Percentiles rank a stretch among this genome's conserved stretches.
phyloP scores from a whole-genome alignment of 2,888 invertebrate species.

The Drosophila suboccidentalis region DNA sequence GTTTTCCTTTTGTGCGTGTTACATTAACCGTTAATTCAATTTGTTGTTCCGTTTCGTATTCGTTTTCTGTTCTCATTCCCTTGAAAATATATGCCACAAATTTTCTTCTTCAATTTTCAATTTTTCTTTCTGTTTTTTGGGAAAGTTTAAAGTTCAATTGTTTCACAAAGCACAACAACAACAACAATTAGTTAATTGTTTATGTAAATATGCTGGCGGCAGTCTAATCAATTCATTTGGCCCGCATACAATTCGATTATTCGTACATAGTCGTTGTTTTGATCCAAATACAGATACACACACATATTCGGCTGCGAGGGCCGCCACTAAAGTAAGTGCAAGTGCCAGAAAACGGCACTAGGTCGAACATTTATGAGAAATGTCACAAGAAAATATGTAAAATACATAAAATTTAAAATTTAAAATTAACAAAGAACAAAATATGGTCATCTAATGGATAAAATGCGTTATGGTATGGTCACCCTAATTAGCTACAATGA shows the following conservation, averaged over 20 bases:
- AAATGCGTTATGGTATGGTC: background rate
- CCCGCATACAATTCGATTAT: slow-evolving; percentile 22
- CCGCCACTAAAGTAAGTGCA: background rate
- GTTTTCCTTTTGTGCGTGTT: slow-evolving; percentile 38
- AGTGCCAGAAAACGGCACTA: background rate
- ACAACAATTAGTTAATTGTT: slow-evolving; percentile 46
- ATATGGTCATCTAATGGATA: too few species aligned
- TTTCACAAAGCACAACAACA: slow-evolving; percentile 15
- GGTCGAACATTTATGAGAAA: too few species aligned
- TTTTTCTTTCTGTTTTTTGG: background rate
- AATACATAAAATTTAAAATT: too few species aligned
- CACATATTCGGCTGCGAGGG: slow-evolving; percentile 10
- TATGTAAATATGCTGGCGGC: slow-evolving; percentile 57
- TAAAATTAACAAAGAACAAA: too few species aligned
- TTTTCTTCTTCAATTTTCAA: background rate
- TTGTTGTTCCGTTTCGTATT: slow-evolving; percentile 35
- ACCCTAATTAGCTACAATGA: background rate
- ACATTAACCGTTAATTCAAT: slow-evolving; percentile 72
- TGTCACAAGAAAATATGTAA: too few species aligned
- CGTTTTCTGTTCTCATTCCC: slow-evolving; percentile 20
- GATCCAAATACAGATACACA: slow-evolving; percentile 13
- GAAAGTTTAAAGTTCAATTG: slow-evolving; percentile 50
- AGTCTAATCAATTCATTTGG: slow-evolving; percentile 62
- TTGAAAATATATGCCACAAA: slow-evolving; percentile 18
- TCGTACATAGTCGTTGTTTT: slow-evolving; percentile 12